These are phyloP conservation scores for Nematopogon swammerdamellus DNA, from an alignment of 2,888 invertebrate genomes.

Conservation along the genomic window DNA sequence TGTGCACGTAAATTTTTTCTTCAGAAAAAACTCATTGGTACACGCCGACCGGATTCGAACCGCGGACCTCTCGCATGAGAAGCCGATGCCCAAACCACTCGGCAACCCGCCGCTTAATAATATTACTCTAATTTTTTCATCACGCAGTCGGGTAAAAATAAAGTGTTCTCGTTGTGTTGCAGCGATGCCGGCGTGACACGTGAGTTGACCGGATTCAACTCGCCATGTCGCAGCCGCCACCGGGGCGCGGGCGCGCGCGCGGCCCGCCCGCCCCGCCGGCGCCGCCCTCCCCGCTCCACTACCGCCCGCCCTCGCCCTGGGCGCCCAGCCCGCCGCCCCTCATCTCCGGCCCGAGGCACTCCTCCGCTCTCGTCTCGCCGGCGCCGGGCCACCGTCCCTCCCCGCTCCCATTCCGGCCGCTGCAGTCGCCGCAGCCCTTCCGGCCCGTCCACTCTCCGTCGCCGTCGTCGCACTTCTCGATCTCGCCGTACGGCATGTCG, in stretches of 20 bases:
- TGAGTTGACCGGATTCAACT: slow-evolving; percentile 51
- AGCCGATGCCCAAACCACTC: no score
- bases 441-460: slow-evolving; percentile 42
- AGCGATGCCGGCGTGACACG: slow-evolving; percentile 54
- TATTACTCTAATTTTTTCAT: no score
- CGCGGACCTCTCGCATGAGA: no score
- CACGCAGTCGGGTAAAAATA: no score
- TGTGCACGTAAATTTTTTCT: no score
- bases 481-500: slow-evolving; percentile 51
- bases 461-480: slow-evolving; percentile 48
- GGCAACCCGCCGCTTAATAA: no score
- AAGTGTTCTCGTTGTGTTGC: slow-evolving; percentile 25
- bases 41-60: no score
- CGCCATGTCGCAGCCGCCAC: slow-evolving; percentile 53
- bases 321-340: slow-evolving; percentile 72
- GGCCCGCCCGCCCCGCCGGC: slow-evolving; percentile 40
- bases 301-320: slow-evolving; percentile 74
- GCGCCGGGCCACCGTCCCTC: slow-evolving; percentile 55
- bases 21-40: no score
- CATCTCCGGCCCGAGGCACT: slow-evolving; percentile 59
- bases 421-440: slow-evolving; percentile 42
- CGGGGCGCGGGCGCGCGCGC: slow-evolving; percentile 47
- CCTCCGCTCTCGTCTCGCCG: slow-evolving; percentile 51
- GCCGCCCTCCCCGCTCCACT: slow-evolving; percentile 62
- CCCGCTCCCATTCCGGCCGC: slow-evolving; percentile 46